Base-by-base conservation (phyloP, 2,113 vertebrate species). In the Ifrita kowaldi region DNA sequence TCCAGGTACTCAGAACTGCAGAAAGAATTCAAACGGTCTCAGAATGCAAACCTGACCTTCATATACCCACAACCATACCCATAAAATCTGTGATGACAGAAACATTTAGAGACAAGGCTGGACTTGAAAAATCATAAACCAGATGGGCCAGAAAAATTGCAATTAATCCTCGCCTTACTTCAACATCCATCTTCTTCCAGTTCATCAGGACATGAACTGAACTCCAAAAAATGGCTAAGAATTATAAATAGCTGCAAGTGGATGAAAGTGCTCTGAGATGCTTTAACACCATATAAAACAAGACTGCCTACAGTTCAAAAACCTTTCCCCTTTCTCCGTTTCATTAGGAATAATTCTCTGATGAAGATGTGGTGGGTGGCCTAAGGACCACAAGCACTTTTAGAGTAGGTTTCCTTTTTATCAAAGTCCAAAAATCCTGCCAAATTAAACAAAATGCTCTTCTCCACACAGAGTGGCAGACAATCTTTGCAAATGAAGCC, bases 1-100 rank as follows among this genome's bases (percentile, higher is more conserved):
- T 96, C 95, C 97, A 98, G 87, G 89, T 98, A 97, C 49, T 90
- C 97, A 69, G 39, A 59, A 52, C 98, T 98, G 83, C 73, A 97
- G 70, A 74, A 76, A 92, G 82, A 95, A 30, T 63, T 75, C 22
- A 20, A 23, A 62, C 0, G 1, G 37, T 62, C 37, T 92, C 44
- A 82, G 77, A 84, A 76, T 16, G 26, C 60, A 92, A 83, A 79
- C 26, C 50, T 55, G 53, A 80, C 50, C 41, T 70, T 77, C 35
- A 37, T 9, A 53, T 5, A 37, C 24, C 39, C 75, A 46, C 24
- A 94, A 49, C 16, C 32, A 59, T 9, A 57, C 11, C 37, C 63
- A 33, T 26, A 68, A 93, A 63, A 42, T 67, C 27, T 55, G 39
- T 27, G 16, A 46, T 56, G 39, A 76, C 0, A 5, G 59, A 53